Conservation (phyloP, 2,888 invertebrate genomes). For the Acanthopleura granulata region DNA sequence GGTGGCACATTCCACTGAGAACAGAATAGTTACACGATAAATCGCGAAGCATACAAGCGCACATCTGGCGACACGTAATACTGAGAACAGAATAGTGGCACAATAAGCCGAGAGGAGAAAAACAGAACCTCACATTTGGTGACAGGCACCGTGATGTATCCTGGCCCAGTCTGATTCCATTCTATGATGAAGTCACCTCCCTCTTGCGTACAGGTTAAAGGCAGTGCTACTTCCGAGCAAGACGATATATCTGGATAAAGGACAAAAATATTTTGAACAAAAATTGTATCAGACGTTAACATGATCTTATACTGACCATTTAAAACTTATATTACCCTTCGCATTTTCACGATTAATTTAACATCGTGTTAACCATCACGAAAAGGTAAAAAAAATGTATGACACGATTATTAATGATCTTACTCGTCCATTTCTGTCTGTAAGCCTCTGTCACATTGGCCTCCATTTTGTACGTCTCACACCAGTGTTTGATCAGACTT, state of each 20-base stretch:
- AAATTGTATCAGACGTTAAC: too few relatives aligned
- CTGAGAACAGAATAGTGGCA: too few relatives aligned
- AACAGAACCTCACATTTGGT: slow-evolving; percentile 5
- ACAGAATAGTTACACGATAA: too few relatives aligned
- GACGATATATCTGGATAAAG: neutral
- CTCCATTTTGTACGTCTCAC: neutral
- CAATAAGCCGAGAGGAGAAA: too few relatives aligned
- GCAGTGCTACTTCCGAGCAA: neutral
- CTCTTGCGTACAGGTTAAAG: neutral
- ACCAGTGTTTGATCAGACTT: slow-evolving; percentile 21
- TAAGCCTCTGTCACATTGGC: neutral
- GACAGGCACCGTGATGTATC: neutral
- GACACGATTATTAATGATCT: slow-evolving; percentile 17
- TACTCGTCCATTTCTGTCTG: neutral
- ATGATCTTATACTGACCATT: too few relatives aligned
- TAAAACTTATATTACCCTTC: too few relatives aligned
- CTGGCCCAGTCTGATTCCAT: neutral
- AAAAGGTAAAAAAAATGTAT: slow-evolving; percentile 10
- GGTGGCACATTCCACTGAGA: too few relatives aligned
- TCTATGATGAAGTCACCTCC: neutral
- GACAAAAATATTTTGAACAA: too few relatives aligned
- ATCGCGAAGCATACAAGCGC: too few relatives aligned
- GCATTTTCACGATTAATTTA: too few relatives aligned
- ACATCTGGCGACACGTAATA: too few relatives aligned
- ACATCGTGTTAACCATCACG: too few relatives aligned